phyloP scores from a whole-genome alignment of 2,888 invertebrate genomes.

The Lycocerus yunnanus region DNA sequence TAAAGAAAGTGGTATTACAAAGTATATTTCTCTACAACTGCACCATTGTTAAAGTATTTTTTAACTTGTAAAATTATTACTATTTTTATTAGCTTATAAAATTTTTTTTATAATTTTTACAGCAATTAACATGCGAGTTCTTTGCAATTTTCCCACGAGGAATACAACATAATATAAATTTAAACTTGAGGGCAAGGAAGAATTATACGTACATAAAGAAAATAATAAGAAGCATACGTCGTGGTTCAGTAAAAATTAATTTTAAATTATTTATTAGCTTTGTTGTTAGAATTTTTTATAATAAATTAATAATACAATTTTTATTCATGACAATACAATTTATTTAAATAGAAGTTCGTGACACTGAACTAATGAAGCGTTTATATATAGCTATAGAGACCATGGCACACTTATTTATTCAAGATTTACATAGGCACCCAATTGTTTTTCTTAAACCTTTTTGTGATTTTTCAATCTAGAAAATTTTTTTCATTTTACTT shows the following conservation, averaged over 20 bases:
- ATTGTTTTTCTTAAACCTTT: neutral
- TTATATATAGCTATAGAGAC: neutral
- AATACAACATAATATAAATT: neutral
- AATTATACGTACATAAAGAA: neutral
- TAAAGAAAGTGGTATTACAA: neutral
- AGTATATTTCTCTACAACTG: neutral
- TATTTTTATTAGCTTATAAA: neutral
- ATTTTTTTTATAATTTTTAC: neutral
- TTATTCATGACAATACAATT: neutral
- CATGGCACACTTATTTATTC: neutral
- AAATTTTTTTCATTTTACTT: no score
- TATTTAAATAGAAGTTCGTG: slow-evolving; percentile 4
- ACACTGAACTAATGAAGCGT: slow-evolving; percentile 2
- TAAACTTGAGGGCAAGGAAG: neutral
- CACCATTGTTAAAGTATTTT: neutral
- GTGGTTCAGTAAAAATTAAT: neutral
- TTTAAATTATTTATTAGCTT: neutral
- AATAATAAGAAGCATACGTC: no score
- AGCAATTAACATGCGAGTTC: neutral
- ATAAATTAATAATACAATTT: neutral
- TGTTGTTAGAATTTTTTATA: no score
- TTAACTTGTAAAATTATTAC: neutral
- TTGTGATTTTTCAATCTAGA: neutral
- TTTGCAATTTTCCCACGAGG: neutral
- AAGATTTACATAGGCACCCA: neutral